phyloP scores from a whole-genome alignment of 2,113 vertebrate genomes.

The Anthoscopus minutus region DNA sequence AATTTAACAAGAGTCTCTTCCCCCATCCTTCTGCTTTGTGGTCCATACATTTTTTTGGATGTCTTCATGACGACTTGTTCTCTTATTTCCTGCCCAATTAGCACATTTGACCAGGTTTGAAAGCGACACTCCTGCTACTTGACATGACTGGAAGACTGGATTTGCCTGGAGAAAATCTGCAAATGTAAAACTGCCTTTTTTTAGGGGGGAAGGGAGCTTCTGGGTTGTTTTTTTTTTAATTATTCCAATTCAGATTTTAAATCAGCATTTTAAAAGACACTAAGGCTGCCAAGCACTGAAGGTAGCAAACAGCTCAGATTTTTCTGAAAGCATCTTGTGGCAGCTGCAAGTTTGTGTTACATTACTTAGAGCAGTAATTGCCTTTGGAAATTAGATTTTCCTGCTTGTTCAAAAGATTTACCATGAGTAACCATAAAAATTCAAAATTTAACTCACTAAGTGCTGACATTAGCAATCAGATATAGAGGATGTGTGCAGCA shows the following conservation, averaged over 20 bases:
- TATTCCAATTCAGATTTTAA: neutral
- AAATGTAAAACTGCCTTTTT: neutral
- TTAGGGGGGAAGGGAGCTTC: too few species aligned
- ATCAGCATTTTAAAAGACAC: neutral
- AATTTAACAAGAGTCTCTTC: neutral
- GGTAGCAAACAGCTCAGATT: neutral
- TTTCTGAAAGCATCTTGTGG: conserved; percentile 13
- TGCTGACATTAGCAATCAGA: neutral
- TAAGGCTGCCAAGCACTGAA: neutral
- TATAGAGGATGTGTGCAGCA: neutral
- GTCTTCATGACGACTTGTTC: neutral
- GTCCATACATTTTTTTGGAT: neutral
- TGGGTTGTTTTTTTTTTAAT: neutral
- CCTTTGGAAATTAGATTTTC: conserved; percentile 38
- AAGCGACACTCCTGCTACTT: neutral
- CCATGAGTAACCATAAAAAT: neutral
- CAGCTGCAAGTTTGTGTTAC: conserved; percentile 43
- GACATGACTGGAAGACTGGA: neutral
- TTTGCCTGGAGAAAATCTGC: neutral
- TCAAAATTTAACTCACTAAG: conserved; percentile 7
- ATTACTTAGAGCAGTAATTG: conserved; percentile 33
- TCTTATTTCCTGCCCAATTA: neutral
- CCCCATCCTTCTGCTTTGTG: neutral
- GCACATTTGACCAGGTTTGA: neutral
- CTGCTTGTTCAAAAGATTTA: conserved; percentile 19